Percentiles rank a stretch among this genome's conserved stretches.
phyloP scores from a whole-genome alignment of 2,113 vertebrate species.

The Gobius niger region DNA sequence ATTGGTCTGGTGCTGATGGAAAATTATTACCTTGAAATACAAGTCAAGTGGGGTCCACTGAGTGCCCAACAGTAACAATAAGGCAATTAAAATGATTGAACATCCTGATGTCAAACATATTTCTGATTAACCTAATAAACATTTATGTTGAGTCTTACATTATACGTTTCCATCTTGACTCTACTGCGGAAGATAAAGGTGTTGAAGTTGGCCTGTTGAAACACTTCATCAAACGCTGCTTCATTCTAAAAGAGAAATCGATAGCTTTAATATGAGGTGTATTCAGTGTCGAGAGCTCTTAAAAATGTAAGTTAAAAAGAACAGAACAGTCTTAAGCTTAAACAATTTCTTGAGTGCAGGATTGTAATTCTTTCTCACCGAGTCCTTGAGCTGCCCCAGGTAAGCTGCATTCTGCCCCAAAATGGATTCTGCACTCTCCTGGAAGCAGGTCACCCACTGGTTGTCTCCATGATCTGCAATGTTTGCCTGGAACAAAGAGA shows the following conservation, averaged over 20 bases:
- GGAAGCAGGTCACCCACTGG: slow-evolving; percentile 98
- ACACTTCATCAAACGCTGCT: slow-evolving; percentile 88
- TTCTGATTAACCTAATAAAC: background rate
- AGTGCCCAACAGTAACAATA: background rate
- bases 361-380: slow-evolving; percentile 76
- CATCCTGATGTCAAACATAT: background rate
- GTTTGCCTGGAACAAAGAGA: slow-evolving; percentile 80
- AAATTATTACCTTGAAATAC: too few relatives aligned
- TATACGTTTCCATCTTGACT: slow-evolving; percentile 94
- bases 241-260: slow-evolving; percentile 82
- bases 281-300: background rate
- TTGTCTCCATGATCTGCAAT: slow-evolving; percentile 91
- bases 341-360: slow-evolving; percentile 31
- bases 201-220: slow-evolving; percentile 92
- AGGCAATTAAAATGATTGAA: background rate
- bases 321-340: slow-evolving; percentile 5
- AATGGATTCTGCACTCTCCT: slow-evolving; percentile 90
- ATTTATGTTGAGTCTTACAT: slow-evolving; percentile 80
- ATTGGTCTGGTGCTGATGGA: background rate
- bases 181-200: slow-evolving; percentile 88
- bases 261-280: background rate
- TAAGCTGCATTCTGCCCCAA: slow-evolving; percentile 89
- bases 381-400: slow-evolving; percentile 91
- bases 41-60: background rate
- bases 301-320: background rate